Evolutionary conservation across 2,888 invertebrate genomes (phyloP).

Genomic region (Scaptomyza tumidula): DNA sequence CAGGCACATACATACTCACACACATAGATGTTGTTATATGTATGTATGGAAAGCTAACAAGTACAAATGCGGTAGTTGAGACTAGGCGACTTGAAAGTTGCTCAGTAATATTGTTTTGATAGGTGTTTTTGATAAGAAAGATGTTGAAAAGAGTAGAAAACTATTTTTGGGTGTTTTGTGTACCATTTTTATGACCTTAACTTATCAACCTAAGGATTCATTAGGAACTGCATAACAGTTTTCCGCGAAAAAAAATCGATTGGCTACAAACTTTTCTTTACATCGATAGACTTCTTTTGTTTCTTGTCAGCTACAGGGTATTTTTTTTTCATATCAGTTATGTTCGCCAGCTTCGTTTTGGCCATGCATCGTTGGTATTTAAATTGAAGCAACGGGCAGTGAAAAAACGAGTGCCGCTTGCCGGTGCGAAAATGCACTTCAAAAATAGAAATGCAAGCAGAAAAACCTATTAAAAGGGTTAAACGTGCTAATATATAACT

Average conservation of each 20-base stretch:
- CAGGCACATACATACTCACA: conserved; percentile 29
- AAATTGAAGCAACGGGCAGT: conserved; percentile 76
- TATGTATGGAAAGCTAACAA: conserved; percentile 17
- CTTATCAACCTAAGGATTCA: background rate
- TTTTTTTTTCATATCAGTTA: conserved; percentile 24
- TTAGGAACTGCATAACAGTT: too few species aligned
- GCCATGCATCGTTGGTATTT: conserved; percentile 80
- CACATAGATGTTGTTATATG: background rate
- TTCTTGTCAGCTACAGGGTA: conserved; percentile 37
- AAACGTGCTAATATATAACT: conserved; percentile 42
- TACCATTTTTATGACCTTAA: too few species aligned
- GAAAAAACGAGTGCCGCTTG: conserved; percentile 50
- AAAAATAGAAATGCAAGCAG: conserved; percentile 67
- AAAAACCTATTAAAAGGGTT: conserved; percentile 50
- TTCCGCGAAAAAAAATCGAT: too few species aligned
- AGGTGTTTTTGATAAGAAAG: too few species aligned
- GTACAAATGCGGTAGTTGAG: conserved; percentile 20
- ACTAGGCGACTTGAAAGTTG: conserved; percentile 21
- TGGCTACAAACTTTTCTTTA: too few species aligned
- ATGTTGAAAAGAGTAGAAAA: too few species aligned
- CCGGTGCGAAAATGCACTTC: conserved; percentile 71
- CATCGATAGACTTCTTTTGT: background rate
- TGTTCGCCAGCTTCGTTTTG: conserved; percentile 51
- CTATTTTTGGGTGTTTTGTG: too few species aligned
- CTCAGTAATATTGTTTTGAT: background rate